These are phyloP conservation scores for Nannospalax galili DNA, from an alignment of 2,113 vertebrate genomes.

Conservation along the genomic window DNA sequence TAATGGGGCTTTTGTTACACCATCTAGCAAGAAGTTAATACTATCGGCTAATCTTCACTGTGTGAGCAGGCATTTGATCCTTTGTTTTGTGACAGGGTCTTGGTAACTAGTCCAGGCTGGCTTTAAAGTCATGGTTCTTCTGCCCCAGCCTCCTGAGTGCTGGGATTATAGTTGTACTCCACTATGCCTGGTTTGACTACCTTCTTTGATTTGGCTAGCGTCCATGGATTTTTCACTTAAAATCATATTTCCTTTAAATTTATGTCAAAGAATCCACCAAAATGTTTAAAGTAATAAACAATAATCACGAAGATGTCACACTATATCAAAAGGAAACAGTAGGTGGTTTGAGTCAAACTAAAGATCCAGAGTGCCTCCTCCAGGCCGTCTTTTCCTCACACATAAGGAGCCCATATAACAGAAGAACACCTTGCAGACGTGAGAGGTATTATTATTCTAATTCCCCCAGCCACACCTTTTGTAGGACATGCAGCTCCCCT, in stretches of 20 bases:
- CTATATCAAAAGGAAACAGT: background rate
- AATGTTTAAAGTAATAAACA: background rate
- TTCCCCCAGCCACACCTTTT: background rate
- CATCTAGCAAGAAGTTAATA: background rate
- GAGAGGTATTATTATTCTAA: accelerated
- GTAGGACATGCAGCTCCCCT: accelerated
- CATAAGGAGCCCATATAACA: background rate
- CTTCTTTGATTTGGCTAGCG: background rate
- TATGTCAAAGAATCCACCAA: background rate
- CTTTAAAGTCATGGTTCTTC: too few relatives aligned
- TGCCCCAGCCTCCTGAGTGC: background rate
- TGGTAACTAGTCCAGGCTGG: background rate
- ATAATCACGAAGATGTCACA: background rate
- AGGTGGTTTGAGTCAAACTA: background rate
- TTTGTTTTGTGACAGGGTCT: too few relatives aligned
- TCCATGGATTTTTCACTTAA: background rate
- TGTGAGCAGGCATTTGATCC: background rate
- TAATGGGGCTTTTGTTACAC: background rate
- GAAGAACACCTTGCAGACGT: background rate
- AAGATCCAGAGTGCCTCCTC: background rate
- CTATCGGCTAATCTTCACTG: background rate
- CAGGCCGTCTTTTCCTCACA: background rate
- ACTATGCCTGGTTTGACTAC: background rate
- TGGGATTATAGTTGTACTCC: background rate
- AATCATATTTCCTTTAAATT: background rate